Evolutionary conservation across 2,113 vertebrate genomes (phyloP).

Genomic region (Sula dactylatra): DNA sequence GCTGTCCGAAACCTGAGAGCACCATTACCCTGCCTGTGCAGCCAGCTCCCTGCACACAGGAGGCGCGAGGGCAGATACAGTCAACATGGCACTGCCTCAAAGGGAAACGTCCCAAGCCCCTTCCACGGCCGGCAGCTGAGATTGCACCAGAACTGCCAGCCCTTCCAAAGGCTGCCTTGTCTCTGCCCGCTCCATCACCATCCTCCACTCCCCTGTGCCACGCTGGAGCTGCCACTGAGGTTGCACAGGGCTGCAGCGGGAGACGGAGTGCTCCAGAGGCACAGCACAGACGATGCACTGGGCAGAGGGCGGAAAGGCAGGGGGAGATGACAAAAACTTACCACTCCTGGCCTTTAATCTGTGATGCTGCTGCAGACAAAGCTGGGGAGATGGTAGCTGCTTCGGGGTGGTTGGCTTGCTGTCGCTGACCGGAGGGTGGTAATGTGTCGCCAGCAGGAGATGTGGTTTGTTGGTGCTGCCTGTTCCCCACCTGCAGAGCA

Average conservation of each 20-base stretch:
- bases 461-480: not conserved
- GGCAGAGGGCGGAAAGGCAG: not conserved
- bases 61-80: not conserved
- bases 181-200: not conserved
- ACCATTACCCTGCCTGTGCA: not conserved
- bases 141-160: not conserved
- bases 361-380: not conserved
- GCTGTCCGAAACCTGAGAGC: not conserved
- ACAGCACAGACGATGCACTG: fast-evolving
- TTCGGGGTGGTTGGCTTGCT: not conserved
- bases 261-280: not conserved
- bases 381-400: not conserved
- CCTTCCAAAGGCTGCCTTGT: not conserved
- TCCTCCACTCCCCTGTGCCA: not conserved
- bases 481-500: not conserved
- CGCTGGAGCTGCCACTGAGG: not conserved
- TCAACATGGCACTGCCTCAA: too few relatives aligned
- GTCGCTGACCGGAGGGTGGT: not conserved
- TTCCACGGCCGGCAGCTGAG: not conserved
- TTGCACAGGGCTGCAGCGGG: not conserved
- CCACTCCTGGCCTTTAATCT: not conserved
- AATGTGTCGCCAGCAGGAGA: not conserved
- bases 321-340: not conserved
- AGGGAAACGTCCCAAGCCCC: not conserved
- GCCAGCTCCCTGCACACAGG: not conserved